Percentiles rank a stretch among this genome's conserved stretches.
Conservation (phyloP, 2,797 vertebrate genomes). For the Chaetophractus vellerosus region DNA sequence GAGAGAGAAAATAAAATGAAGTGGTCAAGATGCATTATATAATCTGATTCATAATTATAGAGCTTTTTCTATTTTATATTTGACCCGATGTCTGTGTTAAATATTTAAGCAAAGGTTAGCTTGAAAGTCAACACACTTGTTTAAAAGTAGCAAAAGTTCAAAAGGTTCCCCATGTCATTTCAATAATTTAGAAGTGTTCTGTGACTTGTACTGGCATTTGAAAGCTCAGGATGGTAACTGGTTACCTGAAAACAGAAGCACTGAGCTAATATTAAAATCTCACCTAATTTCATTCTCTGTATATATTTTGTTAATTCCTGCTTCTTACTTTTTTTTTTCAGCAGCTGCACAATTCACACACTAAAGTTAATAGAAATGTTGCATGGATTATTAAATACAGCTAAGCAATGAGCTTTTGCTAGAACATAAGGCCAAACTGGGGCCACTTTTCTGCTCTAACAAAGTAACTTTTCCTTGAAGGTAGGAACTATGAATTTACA, state of each 20-base stretch:
- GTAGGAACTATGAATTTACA: constrained; percentile 4
- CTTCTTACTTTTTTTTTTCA: constrained; percentile 42
- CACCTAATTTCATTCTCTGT: constrained; percentile 78
- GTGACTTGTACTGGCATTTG: constrained; percentile 13
- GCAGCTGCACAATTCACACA: constrained; percentile 56
- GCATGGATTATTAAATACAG: constrained; percentile 84
- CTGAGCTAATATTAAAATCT: constrained; percentile 83
- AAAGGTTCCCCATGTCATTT: constrained; percentile 52
- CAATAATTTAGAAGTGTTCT: constrained; percentile 77
- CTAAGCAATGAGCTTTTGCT: constrained; percentile 74
- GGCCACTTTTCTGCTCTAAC: constrained; percentile 74
- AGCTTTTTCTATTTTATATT: constrained; percentile 65
- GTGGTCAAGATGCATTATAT: background rate
- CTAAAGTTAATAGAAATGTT: constrained; percentile 77
- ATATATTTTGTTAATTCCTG: constrained; percentile 53
- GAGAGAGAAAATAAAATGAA: constrained; percentile 16
- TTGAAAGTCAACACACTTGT: constrained; percentile 64
- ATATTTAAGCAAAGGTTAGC: constrained; percentile 77
- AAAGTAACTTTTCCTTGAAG: constrained; percentile 62
- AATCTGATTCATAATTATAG: constrained; percentile 61
- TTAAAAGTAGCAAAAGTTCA: constrained; percentile 68
- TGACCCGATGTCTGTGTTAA: constrained; percentile 71
- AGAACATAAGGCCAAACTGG: constrained; percentile 76
- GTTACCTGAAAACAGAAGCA: constrained; percentile 76
- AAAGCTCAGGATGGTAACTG: constrained; percentile 39